Base-by-base conservation (phyloP, 2,113 vertebrate species). In the Pipra filicauda region DNA sequence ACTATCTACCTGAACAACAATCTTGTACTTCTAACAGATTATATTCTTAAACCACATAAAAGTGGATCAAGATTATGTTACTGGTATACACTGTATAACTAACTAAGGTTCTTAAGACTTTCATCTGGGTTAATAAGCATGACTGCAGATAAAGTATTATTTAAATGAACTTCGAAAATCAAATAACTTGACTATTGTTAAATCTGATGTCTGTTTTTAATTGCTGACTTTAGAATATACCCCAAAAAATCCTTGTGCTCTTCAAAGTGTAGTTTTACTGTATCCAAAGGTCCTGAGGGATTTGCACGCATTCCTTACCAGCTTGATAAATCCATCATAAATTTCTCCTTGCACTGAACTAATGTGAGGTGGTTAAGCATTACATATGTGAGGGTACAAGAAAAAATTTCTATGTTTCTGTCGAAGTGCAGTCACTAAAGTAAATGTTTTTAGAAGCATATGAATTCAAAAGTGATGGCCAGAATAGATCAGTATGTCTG, bases 251-350 rank as follows among this genome's bases (percentile, higher is more conserved):
- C 18, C 30, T 71, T 44, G 19, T 64, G 48, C 46, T 91, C 88
- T 66, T 88, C 66, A 78, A 65, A 97, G 91, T 35, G 54, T 10
- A 77, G 74, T 31, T 84, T 93, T 85, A 72, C 78, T 33, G 51
- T 88, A 95, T 41, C 90, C 88, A 95, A 48, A 91, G 85, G 57
- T 86, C 71, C 92, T 84, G 76, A 90, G 76, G 92, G 55, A 75
- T 74, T 88, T 87, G 69, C 69, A 94, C 87, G 33, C 43, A 70
- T 92, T 79, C 48, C 24, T 96, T 94, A 94, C 85, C 75, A 97
- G 76, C 30, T 94, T 95, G 92, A 95, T 93, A 95, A 95, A 97
- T 48, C 52, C 4, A 4, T 28, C 39, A 65, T 6, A 65, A 81
- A 87, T 74, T 95, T 94, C 46, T 78, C 48, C 28, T 91, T 81